A percentile compares a stretch with the other conserved stretches of the same genome.
phyloP scores from a whole-genome alignment of 2,113 vertebrate species.

The Cyprinodon tularosa region DNA sequence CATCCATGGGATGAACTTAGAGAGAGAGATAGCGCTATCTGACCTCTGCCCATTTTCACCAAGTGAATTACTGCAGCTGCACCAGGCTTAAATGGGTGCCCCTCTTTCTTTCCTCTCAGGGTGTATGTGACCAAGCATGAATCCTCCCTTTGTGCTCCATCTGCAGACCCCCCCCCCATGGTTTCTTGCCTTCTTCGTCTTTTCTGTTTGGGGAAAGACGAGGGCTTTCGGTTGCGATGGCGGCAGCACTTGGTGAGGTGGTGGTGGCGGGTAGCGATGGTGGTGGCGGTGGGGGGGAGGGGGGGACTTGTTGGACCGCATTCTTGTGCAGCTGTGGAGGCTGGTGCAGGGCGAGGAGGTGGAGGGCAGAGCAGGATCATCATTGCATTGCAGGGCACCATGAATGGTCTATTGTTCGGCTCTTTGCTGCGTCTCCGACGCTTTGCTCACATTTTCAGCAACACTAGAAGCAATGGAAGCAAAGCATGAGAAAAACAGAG shows the following conservation, averaged over 20 bases:
- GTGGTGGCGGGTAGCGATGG: conserved; percentile 67
- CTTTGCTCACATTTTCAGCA: conserved; percentile 69
- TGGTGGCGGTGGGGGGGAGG: conserved; percentile 39
- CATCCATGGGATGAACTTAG: conserved; percentile 65
- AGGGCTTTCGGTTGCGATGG: conserved; percentile 67
- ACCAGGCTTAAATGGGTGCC: conserved; percentile 82
- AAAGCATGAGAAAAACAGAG: conserved; percentile 20
- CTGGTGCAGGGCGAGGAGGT: conserved; percentile 70
- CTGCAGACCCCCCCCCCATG: conserved; percentile 64
- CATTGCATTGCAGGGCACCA: conserved; percentile 77
- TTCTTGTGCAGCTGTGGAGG: conserved; percentile 85
- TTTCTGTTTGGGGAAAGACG: conserved; percentile 65
- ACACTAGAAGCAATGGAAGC: conserved; percentile 43
- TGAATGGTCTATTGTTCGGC: conserved; percentile 84
- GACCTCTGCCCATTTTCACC: conserved; percentile 80
- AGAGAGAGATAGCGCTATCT: conserved; percentile 77
- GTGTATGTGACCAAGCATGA: conserved; percentile 78
- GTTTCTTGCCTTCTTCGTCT: conserved; percentile 71
- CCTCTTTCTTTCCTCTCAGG: conserved; percentile 70
- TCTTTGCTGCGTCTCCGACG: conserved; percentile 74
- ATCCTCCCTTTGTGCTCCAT: conserved; percentile 83
- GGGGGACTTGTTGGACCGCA: conserved; percentile 82
- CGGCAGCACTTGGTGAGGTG: conserved; percentile 66
- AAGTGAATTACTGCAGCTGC: conserved; percentile 85
- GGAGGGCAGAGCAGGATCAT: conserved; percentile 75